Base-by-base conservation (phyloP, 2,888 invertebrate species). In the Phasia obesa region DNA sequence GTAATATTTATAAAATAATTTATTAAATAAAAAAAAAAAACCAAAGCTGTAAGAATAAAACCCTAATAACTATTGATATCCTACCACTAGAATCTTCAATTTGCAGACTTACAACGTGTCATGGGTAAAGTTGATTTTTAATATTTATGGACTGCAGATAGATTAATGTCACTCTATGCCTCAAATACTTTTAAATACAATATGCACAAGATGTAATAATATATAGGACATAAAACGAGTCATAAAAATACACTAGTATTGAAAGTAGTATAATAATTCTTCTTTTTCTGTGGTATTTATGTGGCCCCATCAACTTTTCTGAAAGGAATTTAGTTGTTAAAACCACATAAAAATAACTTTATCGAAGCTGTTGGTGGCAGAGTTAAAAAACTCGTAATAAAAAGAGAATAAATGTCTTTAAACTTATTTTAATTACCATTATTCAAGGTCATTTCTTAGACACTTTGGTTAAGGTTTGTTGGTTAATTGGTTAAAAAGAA, bases 391-490 rank as follows among this genome's bases (percentile, higher is more conserved):
- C 15, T 42, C 42, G n/a, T 17, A 21, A 44, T 11, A 51, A 57
- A 47, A 49, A 38, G 23, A 57, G 17, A 60, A 70, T 70, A 57
- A 57, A 62, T 79, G 65, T 83, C 78, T 79, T 53, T 79, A 83
- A 79, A 79, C 79, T 83, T 70, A 74, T 83, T 78, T 83, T 83
- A 83, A 79, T 83, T 79, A 79, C 67, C 47, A 75, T 65, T 75
- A 65, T 79, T 83, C 83, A 83, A 83, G 83, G 83, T 79, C 83
- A 75, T 83, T 71, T 75, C 83, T 75, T 83, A 79, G 53, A 79
- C 59, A 70, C 75, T 78, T 59, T 47, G 64, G 69, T 60, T 77
- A 35, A 60, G 77, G 77, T 69, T 69, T 51, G 51, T 60, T 77
- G 60, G 69, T 77, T 62, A 69, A 44, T 70, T 77, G 77, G 53